These are phyloP conservation scores for Achlya flavicornis DNA, from an alignment of 2,888 invertebrate genomes.

Conservation along the genomic window DNA sequence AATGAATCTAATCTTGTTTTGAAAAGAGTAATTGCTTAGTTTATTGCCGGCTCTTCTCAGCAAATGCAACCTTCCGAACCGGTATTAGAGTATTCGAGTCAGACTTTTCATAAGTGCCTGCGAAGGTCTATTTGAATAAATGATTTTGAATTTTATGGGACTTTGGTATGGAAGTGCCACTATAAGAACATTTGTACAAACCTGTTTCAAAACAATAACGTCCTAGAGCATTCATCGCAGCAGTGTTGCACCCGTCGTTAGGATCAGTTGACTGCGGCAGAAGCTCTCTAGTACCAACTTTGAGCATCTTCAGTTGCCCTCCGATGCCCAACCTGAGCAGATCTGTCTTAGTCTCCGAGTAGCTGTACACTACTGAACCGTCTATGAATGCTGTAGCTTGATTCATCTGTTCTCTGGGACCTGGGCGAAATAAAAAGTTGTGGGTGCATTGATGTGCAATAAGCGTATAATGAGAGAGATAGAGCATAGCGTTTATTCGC, in stretches of 20 bases:
- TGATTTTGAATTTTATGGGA: too few species aligned
- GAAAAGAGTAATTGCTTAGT: too few species aligned
- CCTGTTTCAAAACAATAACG: constrained; percentile 92
- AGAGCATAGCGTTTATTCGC: too few species aligned
- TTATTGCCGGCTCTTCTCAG: too few species aligned
- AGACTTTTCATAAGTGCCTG: too few species aligned
- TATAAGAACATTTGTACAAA: constrained; percentile 26
- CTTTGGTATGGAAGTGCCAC: too few species aligned
- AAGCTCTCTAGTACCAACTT: constrained; percentile 86
- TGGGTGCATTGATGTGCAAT: too few species aligned
- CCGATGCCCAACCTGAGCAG: constrained; percentile 75
- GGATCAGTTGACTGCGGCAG: constrained; percentile 88
- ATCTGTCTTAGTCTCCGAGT: constrained; percentile 54
- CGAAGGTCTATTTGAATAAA: too few species aligned
- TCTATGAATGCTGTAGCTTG: constrained; percentile 94
- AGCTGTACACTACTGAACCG: constrained; percentile 92
- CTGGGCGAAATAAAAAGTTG: constrained; percentile 50
- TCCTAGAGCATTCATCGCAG: constrained; percentile 86
- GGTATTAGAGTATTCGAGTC: too few species aligned
- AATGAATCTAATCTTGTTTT: too few species aligned
- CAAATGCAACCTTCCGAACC: too few species aligned
- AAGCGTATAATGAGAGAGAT: too few species aligned
- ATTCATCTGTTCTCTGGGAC: constrained; percentile 92
- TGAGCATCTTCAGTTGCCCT: constrained; percentile 87
- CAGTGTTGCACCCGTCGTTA: constrained; percentile 90